A percentile compares a stretch with the other conserved stretches of the same genome.
Conservation (phyloP, 1,140 invertebrate species). For the Penaeus vannamei region DNA sequence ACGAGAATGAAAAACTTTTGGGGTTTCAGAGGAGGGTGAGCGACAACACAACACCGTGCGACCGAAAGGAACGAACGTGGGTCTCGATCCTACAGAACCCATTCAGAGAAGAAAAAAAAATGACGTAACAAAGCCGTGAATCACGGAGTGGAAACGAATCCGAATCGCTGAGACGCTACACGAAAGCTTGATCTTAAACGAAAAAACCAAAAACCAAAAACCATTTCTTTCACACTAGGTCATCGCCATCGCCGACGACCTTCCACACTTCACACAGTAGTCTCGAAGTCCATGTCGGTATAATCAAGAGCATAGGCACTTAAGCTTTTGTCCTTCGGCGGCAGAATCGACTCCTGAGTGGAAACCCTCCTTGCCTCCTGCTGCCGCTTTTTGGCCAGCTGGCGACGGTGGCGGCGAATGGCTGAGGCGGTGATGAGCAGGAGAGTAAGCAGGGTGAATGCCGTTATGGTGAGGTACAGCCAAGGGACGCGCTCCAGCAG, state of each 20-base stretch:
- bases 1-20: too few species aligned
- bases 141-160: too few species aligned
- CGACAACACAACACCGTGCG: too few species aligned
- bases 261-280: constrained; percentile 56
- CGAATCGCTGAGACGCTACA: not conserved
- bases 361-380: constrained; percentile 63
- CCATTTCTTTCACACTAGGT: not conserved
- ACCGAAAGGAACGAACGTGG: too few species aligned
- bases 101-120: too few species aligned
- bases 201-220: not conserved
- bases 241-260: not conserved
- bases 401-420: constrained; percentile 56
- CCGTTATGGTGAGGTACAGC: constrained; percentile 64
- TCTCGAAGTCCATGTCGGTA: constrained; percentile 68
- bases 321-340: constrained; percentile 67
- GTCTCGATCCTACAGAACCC: too few species aligned
- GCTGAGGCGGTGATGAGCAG: constrained; percentile 64
- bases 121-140: too few species aligned
- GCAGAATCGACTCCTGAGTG: constrained; percentile 66
- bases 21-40: too few species aligned
- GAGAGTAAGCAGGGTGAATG: constrained; percentile 58
- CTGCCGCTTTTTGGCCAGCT: constrained; percentile 57
- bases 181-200: not conserved
- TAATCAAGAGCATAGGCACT: constrained; percentile 68
- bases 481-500: constrained; percentile 66